Evolutionary conservation across 2,797 vertebrate species (phyloP), one percentile per base, ranked within the genome.

Genomic region (Acipenser transmontanus): DNA sequence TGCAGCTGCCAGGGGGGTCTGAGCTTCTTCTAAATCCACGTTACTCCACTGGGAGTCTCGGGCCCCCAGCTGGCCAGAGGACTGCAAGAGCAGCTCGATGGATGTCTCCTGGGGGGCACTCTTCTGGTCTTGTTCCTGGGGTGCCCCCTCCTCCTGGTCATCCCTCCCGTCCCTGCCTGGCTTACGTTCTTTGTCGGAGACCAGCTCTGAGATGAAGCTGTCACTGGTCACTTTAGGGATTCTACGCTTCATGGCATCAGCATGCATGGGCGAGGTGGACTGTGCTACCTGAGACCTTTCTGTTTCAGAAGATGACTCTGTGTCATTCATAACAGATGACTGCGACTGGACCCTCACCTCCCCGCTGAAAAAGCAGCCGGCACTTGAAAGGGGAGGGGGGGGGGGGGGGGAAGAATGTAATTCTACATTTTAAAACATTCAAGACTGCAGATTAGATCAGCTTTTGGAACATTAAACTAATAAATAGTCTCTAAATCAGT

Each of bases 301-400:
- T 7, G 79, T 61, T 17, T 95, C 95, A 0, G 81, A 88, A 63
- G 81, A 73, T 62, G 73, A 61, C 0, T 95, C 94, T 2, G 79
- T 80, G 61, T 96, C 91, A 0, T 89, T 91, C 20, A 76, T 80
- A 6, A 70, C 75, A 2, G 90, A 77, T 0, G 86, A 87, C 1
- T 88, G 87, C 0, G 85, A 87, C 52, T 91, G 89, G 71, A 85
- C 86, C 54, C 84, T 91, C 61, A 93, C 91, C 81, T 99, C 95
- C 4, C 94, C 93, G 0, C 90, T 89, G 78, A 99, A 99, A 84
- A 92, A 99, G 84, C 93, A 96, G 73, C 97, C 96, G 6, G 96
- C 96, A 12, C 97, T 99, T 73, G 34, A 34, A 34, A 4, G 34
- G 34, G 34, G 34, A 17, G 34, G 2, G 3, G 34, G 34, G 34